Evolutionary conservation across 1,140 invertebrate genomes (phyloP).

Genomic region (Potamilus streckersoni): DNA sequence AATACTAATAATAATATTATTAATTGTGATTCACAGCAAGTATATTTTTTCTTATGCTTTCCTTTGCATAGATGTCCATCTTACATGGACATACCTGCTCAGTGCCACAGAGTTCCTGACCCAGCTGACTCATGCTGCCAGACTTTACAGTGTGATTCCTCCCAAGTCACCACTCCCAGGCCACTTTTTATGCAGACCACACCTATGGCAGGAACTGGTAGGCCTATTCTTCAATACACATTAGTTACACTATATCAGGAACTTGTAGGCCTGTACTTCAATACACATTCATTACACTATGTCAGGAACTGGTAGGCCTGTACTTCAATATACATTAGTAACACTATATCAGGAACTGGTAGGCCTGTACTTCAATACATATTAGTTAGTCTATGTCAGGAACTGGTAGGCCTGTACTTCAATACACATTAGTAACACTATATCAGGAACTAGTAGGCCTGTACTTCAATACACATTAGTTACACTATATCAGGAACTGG

Average conservation of each 20-base stretch:
- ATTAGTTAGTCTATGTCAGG: not conserved
- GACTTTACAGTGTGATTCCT: slow-evolving; percentile 36
- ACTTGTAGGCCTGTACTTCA: slow-evolving; percentile 11
- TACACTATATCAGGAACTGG: slow-evolving; percentile 13
- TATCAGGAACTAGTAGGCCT: slow-evolving; percentile 12
- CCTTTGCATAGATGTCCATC: slow-evolving; percentile 37
- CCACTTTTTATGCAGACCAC: slow-evolving; percentile 34
- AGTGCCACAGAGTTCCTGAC: slow-evolving; percentile 40
- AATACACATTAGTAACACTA: not conserved
- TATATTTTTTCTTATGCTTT: not conserved
- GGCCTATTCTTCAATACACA: slow-evolving; percentile 1
- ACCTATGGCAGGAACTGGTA: slow-evolving; percentile 20
- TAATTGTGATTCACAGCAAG: not conserved
- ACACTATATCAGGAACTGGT: too few species aligned
- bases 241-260: not conserved
- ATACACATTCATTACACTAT: not conserved
- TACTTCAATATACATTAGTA: not conserved
- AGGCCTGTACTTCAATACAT: too few species aligned
- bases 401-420: slow-evolving; percentile 2
- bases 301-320: slow-evolving; percentile 12
- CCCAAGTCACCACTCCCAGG: slow-evolving; percentile 23
- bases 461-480: not conserved
- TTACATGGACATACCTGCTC: slow-evolving; percentile 42
- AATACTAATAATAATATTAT: not conserved
- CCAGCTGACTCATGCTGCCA: slow-evolving; percentile 46